phyloP scores from a whole-genome alignment of 2,113 vertebrate species.

The Barbus barbus region DNA sequence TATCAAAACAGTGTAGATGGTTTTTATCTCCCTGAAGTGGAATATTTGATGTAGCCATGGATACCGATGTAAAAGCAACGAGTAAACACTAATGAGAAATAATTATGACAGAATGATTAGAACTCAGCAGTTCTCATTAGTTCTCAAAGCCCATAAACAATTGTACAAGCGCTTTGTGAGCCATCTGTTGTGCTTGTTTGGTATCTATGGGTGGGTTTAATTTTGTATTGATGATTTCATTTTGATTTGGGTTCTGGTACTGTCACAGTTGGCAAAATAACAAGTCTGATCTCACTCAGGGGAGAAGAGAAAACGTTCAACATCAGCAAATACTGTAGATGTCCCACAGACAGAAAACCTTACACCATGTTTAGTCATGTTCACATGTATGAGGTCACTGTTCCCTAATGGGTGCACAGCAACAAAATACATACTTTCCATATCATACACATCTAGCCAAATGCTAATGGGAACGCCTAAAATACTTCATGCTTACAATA shows the following conservation, averaged over 20 bases:
- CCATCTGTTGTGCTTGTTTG: conserved; percentile 42
- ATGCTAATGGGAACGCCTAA: background rate
- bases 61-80: conserved; percentile 46
- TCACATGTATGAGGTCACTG: background rate
- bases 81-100: conserved; percentile 45
- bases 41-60: conserved; percentile 62
- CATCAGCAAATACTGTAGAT: background rate
- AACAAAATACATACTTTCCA: background rate
- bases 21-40: conserved; percentile 33
- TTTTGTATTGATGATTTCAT: conserved; percentile 30
- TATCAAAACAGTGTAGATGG: conserved; percentile 15
- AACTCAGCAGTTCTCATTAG: conserved; percentile 34
- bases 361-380: conserved; percentile 3
- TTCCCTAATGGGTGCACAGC: background rate
- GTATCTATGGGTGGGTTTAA: conserved; percentile 20
- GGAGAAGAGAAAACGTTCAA: background rate
- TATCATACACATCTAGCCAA: background rate
- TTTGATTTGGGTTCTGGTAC: conserved; percentile 7
- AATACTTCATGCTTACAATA: background rate
- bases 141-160: conserved; percentile 39
- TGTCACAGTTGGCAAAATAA: conserved; percentile 7
- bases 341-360: background rate
- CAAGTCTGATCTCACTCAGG: background rate
- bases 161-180: conserved; percentile 20
- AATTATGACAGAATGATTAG: conserved; percentile 42